These are phyloP conservation scores for Meiosimyza decipiens DNA, from an alignment of 2,888 invertebrate genomes.

Conservation along the genomic window DNA sequence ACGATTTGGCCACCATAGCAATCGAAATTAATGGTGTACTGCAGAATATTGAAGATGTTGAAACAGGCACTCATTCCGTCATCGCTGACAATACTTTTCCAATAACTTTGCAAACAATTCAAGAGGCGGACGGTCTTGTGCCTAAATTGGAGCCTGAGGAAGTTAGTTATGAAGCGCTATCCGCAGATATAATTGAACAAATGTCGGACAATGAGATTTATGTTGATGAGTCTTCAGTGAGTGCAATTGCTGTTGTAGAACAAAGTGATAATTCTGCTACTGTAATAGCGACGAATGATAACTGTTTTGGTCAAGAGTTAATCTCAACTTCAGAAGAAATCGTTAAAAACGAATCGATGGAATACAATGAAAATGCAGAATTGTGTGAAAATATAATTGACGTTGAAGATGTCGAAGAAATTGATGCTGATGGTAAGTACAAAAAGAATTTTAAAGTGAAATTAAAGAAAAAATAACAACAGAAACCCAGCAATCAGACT, in stretches of 20 bases:
- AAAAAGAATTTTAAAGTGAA: no score
- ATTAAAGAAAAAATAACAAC: no score
- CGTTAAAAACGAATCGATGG: neutral
- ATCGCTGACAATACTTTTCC: neutral
- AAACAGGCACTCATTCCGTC: neutral
- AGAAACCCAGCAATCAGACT: neutral
- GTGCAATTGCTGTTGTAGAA: neutral
- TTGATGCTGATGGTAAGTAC: slow-evolving; percentile 39
- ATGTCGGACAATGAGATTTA: neutral
- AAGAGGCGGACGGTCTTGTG: neutral
- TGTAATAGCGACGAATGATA: neutral
- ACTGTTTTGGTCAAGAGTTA: neutral
- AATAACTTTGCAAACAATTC: neutral
- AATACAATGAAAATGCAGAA: neutral
- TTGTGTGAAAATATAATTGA: slow-evolving; percentile 30
- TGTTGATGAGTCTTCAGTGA: no score
- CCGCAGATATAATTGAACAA: neutral
- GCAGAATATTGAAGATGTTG: slow-evolving; percentile 22
- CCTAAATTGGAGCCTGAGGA: neutral
- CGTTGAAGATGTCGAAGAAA: slow-evolving; percentile 33
- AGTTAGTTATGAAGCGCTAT: neutral
- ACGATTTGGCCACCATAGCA: slow-evolving; percentile 31
- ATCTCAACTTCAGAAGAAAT: neutral
- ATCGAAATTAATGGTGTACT: slow-evolving; percentile 40
- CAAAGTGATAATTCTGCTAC: neutral